Percentiles rank a stretch among this genome's conserved stretches.
Evolutionary conservation across 2,888 invertebrate genomes (phyloP).

Genomic region (Pterostichus niger): DNA sequence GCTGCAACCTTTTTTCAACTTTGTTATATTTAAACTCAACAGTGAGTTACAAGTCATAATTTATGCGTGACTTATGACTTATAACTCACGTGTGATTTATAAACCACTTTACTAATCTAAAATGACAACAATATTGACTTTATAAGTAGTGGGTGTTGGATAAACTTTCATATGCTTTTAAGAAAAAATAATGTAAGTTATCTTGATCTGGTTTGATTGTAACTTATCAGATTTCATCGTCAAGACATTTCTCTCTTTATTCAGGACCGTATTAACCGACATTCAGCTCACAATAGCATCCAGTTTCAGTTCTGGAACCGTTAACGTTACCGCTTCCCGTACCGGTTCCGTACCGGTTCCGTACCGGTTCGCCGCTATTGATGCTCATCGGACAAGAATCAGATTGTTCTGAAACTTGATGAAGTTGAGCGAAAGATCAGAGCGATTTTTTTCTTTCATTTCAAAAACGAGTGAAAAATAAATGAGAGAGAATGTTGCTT

Average conservation of each 20-base stretch:
- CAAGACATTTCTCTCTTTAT: neutral
- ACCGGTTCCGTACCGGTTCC: conserved; percentile 12
- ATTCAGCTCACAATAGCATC: conserved; percentile 14
- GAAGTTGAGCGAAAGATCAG: neutral
- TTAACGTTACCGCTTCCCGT: conserved; percentile 12
- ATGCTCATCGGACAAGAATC: conserved; percentile 38
- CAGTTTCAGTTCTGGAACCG: conserved; percentile 9
- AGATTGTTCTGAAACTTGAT: conserved; percentile 28
- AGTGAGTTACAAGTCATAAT: no score
- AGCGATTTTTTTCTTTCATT: neutral
- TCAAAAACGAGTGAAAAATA: conserved; percentile 8
- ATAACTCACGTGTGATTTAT: no score
- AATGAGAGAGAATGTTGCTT: neutral
- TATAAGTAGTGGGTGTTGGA: no score
- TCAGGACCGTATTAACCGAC: conserved; percentile 1
- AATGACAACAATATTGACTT: no score
- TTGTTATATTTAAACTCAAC: no score
- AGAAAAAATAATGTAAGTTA: no score
- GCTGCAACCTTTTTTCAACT: no score
- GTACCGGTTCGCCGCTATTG: neutral
- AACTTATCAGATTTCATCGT: neutral
- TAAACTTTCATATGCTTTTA: no score
- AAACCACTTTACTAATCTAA: no score
- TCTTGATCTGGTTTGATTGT: neutral
- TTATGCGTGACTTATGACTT: no score